A percentile compares a stretch with the other conserved stretches of the same genome.
Evolutionary conservation across 2,113 vertebrate genomes (phyloP).

Genomic region (Butorides virescens): DNA sequence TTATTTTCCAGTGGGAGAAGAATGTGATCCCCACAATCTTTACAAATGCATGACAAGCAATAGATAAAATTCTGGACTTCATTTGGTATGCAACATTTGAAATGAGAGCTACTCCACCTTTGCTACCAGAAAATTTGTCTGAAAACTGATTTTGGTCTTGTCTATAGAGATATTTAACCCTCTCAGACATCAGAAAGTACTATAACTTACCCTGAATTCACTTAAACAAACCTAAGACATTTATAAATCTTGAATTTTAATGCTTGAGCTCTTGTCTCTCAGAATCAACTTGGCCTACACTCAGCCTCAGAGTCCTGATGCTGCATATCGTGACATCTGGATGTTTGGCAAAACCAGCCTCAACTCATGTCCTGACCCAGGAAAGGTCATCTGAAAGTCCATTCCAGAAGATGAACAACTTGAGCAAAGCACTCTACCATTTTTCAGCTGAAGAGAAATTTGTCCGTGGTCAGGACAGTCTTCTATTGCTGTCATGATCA

Average conservation of each 20-base stretch:
- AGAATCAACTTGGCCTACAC: background rate
- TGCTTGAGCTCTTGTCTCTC: background rate
- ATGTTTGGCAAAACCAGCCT: background rate
- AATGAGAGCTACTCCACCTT: background rate
- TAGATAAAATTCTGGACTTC: background rate
- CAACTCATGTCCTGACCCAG: background rate
- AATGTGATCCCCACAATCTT: background rate
- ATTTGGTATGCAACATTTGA: background rate
- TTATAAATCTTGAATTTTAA: background rate
- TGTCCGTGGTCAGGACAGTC: background rate
- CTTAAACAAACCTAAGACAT: background rate
- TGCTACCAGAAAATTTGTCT: background rate
- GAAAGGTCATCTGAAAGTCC: background rate
- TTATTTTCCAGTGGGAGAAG: background rate
- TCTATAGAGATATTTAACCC: background rate
- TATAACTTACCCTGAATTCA: background rate
- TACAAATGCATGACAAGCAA: background rate
- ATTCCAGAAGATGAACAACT: background rate
- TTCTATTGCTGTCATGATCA: background rate
- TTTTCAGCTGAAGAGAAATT: background rate
- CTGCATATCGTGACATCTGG: background rate
- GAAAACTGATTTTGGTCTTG: background rate
- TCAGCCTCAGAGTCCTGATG: background rate
- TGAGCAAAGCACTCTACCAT: background rate
- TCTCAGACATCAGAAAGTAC: background rate